phyloP scores from a whole-genome alignment of 2,888 invertebrate species.

The Sinotaia quadrata region DNA sequence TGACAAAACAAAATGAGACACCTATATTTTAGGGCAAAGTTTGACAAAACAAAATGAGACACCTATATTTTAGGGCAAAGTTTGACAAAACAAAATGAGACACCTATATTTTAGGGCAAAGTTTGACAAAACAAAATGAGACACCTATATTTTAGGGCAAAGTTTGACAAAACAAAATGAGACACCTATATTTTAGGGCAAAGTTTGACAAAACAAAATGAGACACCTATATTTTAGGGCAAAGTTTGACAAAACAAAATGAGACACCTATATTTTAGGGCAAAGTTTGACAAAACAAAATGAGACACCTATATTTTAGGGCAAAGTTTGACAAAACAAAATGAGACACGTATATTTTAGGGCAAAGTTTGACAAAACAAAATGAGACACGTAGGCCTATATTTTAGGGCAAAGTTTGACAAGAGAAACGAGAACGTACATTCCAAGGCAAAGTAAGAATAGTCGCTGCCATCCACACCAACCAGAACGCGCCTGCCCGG shows the following conservation, averaged over 20 bases:
- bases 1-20: too few relatives aligned
- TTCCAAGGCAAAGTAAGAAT: conserved; percentile 34
- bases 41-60: too few relatives aligned
- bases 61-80: too few relatives aligned
- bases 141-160: neutral
- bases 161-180: neutral
- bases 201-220: neutral
- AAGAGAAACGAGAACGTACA: conserved; percentile 24
- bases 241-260: neutral
- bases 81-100: too few relatives aligned
- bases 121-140: too few relatives aligned
- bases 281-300: neutral
- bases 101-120: too few relatives aligned
- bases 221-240: neutral
- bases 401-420: neutral
- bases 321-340: neutral
- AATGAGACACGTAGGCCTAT: neutral
- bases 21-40: too few relatives aligned
- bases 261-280: neutral
- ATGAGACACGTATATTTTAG: neutral
- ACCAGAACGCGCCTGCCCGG: conserved; percentile 32
- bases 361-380: neutral
- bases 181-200: neutral
- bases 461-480: conserved; percentile 38
- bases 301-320: neutral